A percentile compares a stretch with the other conserved stretches of the same genome.
Evolutionary conservation across 1,140 invertebrate species (phyloP).

Genomic region (Tetramorium alpestre): DNA sequence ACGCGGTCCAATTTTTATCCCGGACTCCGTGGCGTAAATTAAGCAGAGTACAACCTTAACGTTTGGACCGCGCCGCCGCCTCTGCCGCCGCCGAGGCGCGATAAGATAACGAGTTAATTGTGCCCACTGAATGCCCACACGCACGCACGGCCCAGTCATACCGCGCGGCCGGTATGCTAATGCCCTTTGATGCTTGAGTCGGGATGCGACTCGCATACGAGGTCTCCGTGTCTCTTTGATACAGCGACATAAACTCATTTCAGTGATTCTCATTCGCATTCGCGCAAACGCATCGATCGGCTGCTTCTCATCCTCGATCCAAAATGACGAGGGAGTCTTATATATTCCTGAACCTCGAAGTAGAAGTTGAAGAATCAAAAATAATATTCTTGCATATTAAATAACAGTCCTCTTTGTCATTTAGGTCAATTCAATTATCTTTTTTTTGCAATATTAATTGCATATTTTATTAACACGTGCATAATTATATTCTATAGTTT

Average conservation of each 20-base stretch:
- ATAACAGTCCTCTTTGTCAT: not conserved
- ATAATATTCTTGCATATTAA: not conserved
- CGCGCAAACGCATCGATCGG: slow-evolving; percentile 7
- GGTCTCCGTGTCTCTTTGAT: slow-evolving; percentile 83
- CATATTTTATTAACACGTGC: not conserved
- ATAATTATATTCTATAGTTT: not conserved
- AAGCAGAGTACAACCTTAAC: slow-evolving; percentile 85
- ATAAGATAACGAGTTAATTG: slow-evolving; percentile 87
- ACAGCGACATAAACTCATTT: slow-evolving; percentile 85
- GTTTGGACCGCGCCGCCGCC: slow-evolving; percentile 82
- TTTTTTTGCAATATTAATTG: not conserved
- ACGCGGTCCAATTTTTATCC: slow-evolving; percentile 72
- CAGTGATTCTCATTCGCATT: slow-evolving; percentile 79
- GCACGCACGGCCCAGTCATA: slow-evolving; percentile 81
- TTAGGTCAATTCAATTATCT: not conserved
- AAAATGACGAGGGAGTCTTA: not conserved
- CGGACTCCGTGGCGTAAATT: slow-evolving; percentile 83
- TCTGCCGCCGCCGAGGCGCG: slow-evolving; percentile 76
- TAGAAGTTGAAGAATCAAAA: not conserved
- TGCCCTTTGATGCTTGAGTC: slow-evolving; percentile 83
- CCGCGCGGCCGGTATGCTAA: slow-evolving; percentile 84
- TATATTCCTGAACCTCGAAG: no score
- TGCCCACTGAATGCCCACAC: slow-evolving; percentile 85
- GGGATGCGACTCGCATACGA: slow-evolving; percentile 81
- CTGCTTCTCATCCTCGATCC: not conserved